Base-by-base conservation (phyloP, 2,113 vertebrate species). In the Eleginops maclovinus region DNA sequence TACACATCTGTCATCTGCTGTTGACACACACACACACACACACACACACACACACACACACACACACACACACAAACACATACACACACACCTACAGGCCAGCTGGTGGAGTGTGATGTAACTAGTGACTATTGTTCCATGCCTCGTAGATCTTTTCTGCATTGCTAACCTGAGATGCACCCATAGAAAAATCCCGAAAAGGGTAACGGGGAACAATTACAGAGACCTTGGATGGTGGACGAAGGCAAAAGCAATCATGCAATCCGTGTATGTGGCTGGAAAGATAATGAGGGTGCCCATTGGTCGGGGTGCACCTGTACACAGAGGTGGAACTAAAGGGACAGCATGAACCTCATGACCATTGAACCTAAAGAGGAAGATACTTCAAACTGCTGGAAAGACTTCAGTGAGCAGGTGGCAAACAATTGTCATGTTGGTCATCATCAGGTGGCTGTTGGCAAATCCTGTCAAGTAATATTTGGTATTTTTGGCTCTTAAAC, bases 1-100 rank as follows among this genome's bases (percentile, higher is more conserved):
- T 80, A 79, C 82, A 67, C 90, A 90, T 91, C 87, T 90, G 92
- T 89, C 86, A 90, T 86, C 71, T 85, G 81, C 75, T 82, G 71
- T 40, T n/a, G 53, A 61, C 65, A 15, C 61, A 59, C 60, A 63
- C 68, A 69, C 72, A 54, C 60, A 43, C 51, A 67, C 50, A 21
- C 49, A 49, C 40, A 12, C 58, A 56, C 51, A 50, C 26, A 28
- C 26, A 54, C 60, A 43, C 51, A 67, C 50, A 21, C 49, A 49
- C 40, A 12, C 58, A 61, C 65, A 15, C 61, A 59, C 60, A 63
- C 68, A 69, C 72, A 54, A 60, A 43, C 51, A 67, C 50, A 21
- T 40, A 49, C 40, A 12, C 58, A 56, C 51, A 50, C 26, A 28
- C 26, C 53, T 60, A 81, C 26, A 66, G 10, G 51, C 83, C 81